Conservation (phyloP, 2,113 vertebrate species). For the Solea solea region DNA sequence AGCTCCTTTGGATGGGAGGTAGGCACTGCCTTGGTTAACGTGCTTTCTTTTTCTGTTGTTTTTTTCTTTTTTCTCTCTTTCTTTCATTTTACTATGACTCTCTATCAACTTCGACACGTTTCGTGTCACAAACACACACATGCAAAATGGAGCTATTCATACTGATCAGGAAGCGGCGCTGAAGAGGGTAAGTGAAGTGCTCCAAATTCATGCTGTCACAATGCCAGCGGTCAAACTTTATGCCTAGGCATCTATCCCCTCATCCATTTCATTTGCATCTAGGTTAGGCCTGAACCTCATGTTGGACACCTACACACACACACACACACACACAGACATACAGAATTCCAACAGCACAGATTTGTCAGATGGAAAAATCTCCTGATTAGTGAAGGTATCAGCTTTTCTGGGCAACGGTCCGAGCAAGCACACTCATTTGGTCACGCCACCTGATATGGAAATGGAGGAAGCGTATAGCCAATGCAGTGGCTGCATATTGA, state of each 20-base stretch:
- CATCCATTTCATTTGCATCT: constrained; percentile 57
- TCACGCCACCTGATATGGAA: constrained; percentile 84
- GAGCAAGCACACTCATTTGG: constrained; percentile 79
- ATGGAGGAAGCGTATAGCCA: constrained; percentile 75
- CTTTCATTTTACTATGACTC: not conserved
- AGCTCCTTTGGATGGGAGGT: constrained; percentile 97
- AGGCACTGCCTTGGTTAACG: constrained; percentile 61
- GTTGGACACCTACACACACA: constrained; percentile 45
- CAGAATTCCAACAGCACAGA: constrained; percentile 50
- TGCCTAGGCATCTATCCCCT: constrained; percentile 47
- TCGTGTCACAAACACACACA: constrained; percentile 1
- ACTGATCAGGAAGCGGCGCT: not conserved
- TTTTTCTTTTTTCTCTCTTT: not conserved
- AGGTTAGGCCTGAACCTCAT: constrained; percentile 50
- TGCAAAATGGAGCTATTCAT: not conserved
- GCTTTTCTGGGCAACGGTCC: constrained; percentile 75
- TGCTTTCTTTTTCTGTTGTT: not conserved
- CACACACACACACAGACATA: not conserved
- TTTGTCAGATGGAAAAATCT: constrained; percentile 78
- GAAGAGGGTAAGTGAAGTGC: constrained; percentile 45
- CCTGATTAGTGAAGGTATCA: constrained; percentile 83
- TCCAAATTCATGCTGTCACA: constrained; percentile 30
- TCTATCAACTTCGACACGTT: not conserved
- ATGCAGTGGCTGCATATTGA: constrained; percentile 74
- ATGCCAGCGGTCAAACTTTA: constrained; percentile 40